A percentile compares a stretch with the other conserved stretches of the same genome.
Evolutionary conservation across 2,113 vertebrate genomes (phyloP).

Genomic region (Patagioenas fasciata): DNA sequence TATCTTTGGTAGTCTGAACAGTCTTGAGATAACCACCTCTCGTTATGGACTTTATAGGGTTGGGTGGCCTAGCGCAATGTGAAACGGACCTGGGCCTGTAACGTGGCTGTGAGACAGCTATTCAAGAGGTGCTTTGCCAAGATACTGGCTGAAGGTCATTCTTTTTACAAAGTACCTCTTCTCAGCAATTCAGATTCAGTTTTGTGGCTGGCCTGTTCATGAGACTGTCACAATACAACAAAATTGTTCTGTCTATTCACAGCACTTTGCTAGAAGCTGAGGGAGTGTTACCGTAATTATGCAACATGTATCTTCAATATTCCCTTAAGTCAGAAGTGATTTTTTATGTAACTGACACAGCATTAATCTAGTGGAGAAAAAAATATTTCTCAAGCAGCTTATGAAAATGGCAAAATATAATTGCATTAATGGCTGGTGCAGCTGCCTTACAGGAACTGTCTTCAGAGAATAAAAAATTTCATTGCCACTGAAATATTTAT

Average conservation of each 20-base stretch:
- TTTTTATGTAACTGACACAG: neutral
- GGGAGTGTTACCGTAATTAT: neutral
- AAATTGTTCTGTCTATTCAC: neutral
- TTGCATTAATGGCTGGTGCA: slow-evolving; percentile 23
- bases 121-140: neutral
- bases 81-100: neutral
- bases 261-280: neutral
- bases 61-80: rapidly evolving
- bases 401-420: slow-evolving; percentile 21
- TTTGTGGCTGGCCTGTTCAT: neutral
- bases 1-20: neutral
- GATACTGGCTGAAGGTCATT: neutral
- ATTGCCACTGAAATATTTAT: slow-evolving; percentile 37
- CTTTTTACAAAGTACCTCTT: neutral
- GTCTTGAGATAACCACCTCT: neutral
- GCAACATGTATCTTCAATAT: neutral
- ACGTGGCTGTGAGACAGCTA: neutral
- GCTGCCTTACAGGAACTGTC: neutral
- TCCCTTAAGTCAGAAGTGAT: neutral
- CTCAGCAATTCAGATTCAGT: neutral
- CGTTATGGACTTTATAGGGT: rapidly evolving
- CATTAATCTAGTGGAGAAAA: neutral
- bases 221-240: neutral
- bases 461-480: slow-evolving; percentile 21
- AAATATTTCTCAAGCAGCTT: neutral